phyloP scores from a whole-genome alignment of 2,888 invertebrate genomes.

The Machimus atricapillus region DNA sequence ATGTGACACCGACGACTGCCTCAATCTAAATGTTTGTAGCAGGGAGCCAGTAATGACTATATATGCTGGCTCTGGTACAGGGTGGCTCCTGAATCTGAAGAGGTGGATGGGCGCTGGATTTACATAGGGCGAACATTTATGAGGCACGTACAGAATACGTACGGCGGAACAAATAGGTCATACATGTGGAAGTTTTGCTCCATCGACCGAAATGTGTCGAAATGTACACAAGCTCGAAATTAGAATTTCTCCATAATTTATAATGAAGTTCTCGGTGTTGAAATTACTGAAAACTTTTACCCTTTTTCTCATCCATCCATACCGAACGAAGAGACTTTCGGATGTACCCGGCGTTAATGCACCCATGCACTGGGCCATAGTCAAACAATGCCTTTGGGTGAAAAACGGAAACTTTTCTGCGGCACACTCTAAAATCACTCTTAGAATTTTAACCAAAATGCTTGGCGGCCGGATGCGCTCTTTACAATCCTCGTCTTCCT shows the following conservation, averaged over 20 bases:
- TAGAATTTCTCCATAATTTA: slow-evolving; percentile 27
- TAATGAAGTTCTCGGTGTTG: slow-evolving; percentile 18
- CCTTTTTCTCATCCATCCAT: neutral
- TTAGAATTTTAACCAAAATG: neutral
- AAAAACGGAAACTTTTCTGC: neutral
- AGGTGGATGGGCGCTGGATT: neutral
- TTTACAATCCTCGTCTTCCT: neutral
- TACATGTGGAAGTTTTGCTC: slow-evolving; percentile 5
- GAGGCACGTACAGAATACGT: neutral
- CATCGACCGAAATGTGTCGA: slow-evolving; percentile 28
- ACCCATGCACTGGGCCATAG: neutral
- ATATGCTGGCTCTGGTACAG: neutral
- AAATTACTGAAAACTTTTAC: neutral
- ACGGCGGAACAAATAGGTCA: slow-evolving; percentile 1
- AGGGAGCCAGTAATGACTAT: neutral
- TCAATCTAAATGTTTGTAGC: slow-evolving; percentile 29
- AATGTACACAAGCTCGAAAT: slow-evolving; percentile 25
- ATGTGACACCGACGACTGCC: slow-evolving; percentile 42
- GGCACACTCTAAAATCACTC: neutral
- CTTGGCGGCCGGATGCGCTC: neutral
- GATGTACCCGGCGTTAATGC: neutral
- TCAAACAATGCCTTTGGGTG: neutral
- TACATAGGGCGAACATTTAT: neutral
- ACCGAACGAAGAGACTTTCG: neutral
- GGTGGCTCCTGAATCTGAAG: neutral